A percentile compares a stretch with the other conserved stretches of the same genome.
Conservation (phyloP, 2,888 invertebrate species). For the Hipparchia sbordonii region DNA sequence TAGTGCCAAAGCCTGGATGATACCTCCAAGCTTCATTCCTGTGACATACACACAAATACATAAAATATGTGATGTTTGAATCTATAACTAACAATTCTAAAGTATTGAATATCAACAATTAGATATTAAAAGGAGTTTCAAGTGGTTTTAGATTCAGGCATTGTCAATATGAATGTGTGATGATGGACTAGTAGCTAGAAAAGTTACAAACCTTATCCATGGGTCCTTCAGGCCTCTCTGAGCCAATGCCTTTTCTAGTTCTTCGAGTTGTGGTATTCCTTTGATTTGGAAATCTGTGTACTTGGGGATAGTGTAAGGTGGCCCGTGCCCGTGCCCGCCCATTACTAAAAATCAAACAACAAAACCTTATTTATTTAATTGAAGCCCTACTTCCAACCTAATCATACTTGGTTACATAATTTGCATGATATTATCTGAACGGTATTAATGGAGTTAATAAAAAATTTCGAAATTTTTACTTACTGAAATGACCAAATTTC, state of each 20-base stretch:
- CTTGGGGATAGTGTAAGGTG: slow-evolving; percentile 87
- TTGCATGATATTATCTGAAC: not conserved
- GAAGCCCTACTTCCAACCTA: slow-evolving; percentile 2
- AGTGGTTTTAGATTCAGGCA: too few relatives aligned
- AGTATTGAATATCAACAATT: too few relatives aligned
- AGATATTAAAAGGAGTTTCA: too few relatives aligned
- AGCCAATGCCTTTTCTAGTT: slow-evolving; percentile 85
- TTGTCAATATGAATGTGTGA: not conserved
- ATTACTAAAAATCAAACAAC: slow-evolving; percentile 46
- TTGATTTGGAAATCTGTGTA: slow-evolving; percentile 88
- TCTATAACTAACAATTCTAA: too few relatives aligned
- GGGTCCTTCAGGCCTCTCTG: slow-evolving; percentile 91
- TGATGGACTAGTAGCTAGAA: not conserved
- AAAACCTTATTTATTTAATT: not conserved
- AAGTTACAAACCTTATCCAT: slow-evolving; percentile 87
- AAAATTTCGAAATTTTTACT: not conserved
- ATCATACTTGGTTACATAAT: slow-evolving; percentile 35
- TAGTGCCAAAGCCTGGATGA: slow-evolving; percentile 84
- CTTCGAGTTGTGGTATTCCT: slow-evolving; percentile 85
- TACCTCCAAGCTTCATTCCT: slow-evolving; percentile 94
- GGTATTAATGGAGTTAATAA: not conserved
- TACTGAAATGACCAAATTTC: not conserved
- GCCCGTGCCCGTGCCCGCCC: slow-evolving; percentile 68
- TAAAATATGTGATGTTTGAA: too few relatives aligned
- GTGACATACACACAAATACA: slow-evolving; percentile 36